Evolutionary conservation across 2,888 invertebrate genomes (phyloP), one percentile per base, ranked within the genome.

Genomic region (Hydraecia micacea): DNA sequence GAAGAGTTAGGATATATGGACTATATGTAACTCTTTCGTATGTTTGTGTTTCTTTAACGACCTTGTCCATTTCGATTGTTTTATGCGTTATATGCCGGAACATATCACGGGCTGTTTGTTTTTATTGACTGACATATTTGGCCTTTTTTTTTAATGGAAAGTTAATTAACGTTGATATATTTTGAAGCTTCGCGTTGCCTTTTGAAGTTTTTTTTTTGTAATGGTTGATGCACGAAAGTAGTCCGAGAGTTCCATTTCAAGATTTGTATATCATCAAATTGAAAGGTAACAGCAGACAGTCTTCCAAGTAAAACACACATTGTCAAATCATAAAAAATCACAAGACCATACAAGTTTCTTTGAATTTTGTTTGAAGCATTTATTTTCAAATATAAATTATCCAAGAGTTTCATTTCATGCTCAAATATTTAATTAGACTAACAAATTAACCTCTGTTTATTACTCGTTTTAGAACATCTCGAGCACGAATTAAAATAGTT

Each of bases 71-170:
- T 60, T 79, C 66, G 69, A 72, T 75, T 72, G 66, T 63, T 80
- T 74, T n/a, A 60, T 58, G 42, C 42, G 68, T 72, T 60, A 55
- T 32, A 60, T 70, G 72, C 81, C 86, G 72, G 82, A 81, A 81
- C 58, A 58, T 70, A 83, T 72, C 71, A 75, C 68, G n/a, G 63
- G 46, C 28, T 81, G 82, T 76, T 86, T 81, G 42, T 25, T 75
- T 73, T 81, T 69, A 69, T 69, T 81, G 69, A 46, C n/a, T 79
- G 86, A 62, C 68, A 75, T 73, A 49, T 81, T 76, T 62, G n/a
- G 42, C 7, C 5, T 72, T 63, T 74, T 67, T 46, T 46, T 42
- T 36, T 60, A 36, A 73, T 55, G 58, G 39, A 73, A 69, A 85
- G 52, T 69, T 72, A 65, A 75, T 75, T 62, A 52, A 52, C 11